Evolutionary conservation across 1,140 invertebrate species (phyloP).

Genomic region (Panagrolaimus sp.): DNA sequence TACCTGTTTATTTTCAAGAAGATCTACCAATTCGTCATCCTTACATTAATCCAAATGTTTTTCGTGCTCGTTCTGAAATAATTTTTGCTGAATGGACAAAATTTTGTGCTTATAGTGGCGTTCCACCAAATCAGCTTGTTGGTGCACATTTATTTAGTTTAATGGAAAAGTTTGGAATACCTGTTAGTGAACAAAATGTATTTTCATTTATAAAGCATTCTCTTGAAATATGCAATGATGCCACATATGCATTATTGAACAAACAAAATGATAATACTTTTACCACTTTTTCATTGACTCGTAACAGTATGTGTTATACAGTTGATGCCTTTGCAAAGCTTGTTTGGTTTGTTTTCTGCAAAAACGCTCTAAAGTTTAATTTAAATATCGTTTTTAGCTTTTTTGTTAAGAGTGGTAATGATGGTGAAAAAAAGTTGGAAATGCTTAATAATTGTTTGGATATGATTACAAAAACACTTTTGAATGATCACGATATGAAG

Average conservation of each 20-base stretch:
- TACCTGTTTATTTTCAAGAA: no score
- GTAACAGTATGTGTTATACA: conserved; percentile 75
- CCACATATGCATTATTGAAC: neutral
- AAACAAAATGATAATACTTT: conserved; percentile 26
- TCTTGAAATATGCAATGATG: conserved; percentile 66
- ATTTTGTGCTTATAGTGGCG: conserved; percentile 66
- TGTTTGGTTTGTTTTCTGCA: conserved; percentile 94
- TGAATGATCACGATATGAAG: conserved; percentile 83
- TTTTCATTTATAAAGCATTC: conserved; percentile 86
- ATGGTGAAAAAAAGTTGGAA: conserved; percentile 83
- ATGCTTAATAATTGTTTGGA: conserved; percentile 88
- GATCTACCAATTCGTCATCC: no score
- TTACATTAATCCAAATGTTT: no score
- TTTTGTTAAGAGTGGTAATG: conserved; percentile 78
- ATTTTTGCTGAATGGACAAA: conserved; percentile 85
- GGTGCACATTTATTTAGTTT: no score
- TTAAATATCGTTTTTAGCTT: conserved; percentile 95
- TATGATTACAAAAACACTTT: conserved; percentile 84
- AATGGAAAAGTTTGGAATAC: no score
- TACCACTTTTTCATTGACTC: conserved; percentile 79
- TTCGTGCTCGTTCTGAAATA: conserved; percentile 89
- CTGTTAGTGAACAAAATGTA: conserved; percentile 74
- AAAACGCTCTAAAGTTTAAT: conserved; percentile 96
- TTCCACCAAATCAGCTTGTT: conserved; percentile 70
- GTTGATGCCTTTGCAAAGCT: conserved; percentile 75